Conservation (phyloP, 2,888 invertebrate species). For the Dioctria linearis region DNA sequence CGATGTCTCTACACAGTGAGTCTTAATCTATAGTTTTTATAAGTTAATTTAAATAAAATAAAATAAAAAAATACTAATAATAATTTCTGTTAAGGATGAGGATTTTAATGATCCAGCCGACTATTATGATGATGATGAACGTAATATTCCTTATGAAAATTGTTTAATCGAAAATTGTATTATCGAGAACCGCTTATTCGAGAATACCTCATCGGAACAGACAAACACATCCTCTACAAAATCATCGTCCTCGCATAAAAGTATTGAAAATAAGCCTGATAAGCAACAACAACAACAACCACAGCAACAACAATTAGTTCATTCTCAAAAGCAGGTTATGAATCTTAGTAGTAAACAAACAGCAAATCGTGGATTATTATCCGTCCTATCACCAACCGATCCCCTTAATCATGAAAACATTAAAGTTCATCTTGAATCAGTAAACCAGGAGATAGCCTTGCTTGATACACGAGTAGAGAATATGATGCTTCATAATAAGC, state of each 20-base stretch:
- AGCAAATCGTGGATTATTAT: slow-evolving; percentile 37
- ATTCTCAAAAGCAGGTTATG: not conserved
- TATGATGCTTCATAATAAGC: slow-evolving; percentile 71
- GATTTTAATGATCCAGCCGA: slow-evolving; percentile 61
- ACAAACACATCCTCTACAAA: slow-evolving; percentile 52
- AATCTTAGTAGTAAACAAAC: slow-evolving; percentile 7
- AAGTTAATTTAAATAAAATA: slow-evolving; percentile 16
- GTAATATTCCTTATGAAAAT: slow-evolving; percentile 64
- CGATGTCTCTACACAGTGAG: slow-evolving; percentile 74
- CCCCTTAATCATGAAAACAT: slow-evolving; percentile 65
- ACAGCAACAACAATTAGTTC: not conserved
- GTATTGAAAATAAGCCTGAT: not conserved
- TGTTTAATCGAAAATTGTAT: slow-evolving; percentile 64
- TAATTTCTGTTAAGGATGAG: slow-evolving; percentile 59
- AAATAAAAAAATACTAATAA: not conserved
- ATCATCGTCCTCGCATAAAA: slow-evolving; percentile 51
- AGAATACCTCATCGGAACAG: slow-evolving; percentile 29
- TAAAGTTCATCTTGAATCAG: slow-evolving; percentile 68
- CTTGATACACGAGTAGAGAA: slow-evolving; percentile 76
- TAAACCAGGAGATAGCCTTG: slow-evolving; percentile 74
- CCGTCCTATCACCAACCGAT: slow-evolving; percentile 59
- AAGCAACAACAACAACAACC: not conserved
- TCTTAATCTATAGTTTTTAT: slow-evolving; percentile 47
- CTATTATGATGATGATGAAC: slow-evolving; percentile 67
- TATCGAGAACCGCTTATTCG: slow-evolving; percentile 61